phyloP scores from a whole-genome alignment of 2,113 vertebrate species.

The Myiozetetes cayanensis region DNA sequence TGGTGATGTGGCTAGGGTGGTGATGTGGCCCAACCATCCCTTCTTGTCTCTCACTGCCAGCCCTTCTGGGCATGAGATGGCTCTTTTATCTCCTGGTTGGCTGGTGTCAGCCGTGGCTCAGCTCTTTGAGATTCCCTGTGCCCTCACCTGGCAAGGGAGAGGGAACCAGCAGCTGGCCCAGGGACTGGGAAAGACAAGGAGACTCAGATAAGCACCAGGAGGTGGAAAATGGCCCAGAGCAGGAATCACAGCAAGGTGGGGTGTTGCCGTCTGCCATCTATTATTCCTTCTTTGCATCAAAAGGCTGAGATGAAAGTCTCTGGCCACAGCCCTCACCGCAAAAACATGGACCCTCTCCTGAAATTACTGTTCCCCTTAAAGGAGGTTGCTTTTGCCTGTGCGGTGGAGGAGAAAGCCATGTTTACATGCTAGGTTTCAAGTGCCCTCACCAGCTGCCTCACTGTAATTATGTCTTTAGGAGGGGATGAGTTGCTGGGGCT shows the following conservation, averaged over 20 bases:
- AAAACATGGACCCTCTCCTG: neutral
- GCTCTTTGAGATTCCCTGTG: neutral
- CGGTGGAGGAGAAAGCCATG: neutral
- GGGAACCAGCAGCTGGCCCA: neutral
- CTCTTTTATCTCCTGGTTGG: neutral
- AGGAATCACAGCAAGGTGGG: neutral
- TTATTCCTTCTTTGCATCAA: constrained; percentile 34
- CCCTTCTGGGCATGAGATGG: neutral
- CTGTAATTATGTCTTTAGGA: constrained; percentile 3
- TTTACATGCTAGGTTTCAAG: constrained; percentile 53
- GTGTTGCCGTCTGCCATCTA: neutral
- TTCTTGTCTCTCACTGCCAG: neutral
- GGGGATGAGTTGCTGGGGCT: constrained; percentile 39
- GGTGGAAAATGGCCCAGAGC: constrained; percentile 22
- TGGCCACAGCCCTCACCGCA: neutral
- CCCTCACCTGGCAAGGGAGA: neutral
- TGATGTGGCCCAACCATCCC: neutral
- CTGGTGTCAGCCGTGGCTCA: neutral
- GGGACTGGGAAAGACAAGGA: neutral
- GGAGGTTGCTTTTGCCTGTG: constrained; percentile 14
- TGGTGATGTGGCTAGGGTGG: neutral
- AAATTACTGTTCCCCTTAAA: constrained; percentile 33
- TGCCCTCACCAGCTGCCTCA: neutral
- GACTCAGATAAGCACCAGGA: neutral
- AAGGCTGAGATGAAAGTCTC: constrained; percentile 52